phyloP scores from a whole-genome alignment of 30 jellyfish, hydroid and myxozoan genomes.

The Phacellophora camtschatica region DNA sequence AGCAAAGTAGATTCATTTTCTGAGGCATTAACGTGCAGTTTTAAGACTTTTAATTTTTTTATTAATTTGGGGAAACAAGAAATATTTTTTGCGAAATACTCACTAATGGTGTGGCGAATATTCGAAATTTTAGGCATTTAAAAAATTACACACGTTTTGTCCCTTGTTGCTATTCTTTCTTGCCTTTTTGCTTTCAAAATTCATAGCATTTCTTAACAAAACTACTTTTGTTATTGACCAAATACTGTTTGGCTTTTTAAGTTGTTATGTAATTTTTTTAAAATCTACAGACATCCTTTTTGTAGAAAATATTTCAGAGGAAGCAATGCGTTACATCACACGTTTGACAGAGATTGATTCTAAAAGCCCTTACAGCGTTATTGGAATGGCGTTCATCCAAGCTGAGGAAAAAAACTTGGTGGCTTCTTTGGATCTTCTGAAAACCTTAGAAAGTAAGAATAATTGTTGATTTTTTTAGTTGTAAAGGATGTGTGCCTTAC shows the following conservation, averaged over 20 bases:
- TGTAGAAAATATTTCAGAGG: not conserved
- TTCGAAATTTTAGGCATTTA: too few relatives aligned
- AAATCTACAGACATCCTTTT: not conserved
- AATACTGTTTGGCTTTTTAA: not conserved
- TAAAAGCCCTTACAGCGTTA: not conserved
- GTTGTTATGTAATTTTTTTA: not conserved
- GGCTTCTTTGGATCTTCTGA: not conserved
- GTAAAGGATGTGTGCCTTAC: too few relatives aligned
- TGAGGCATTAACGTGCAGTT: too few relatives aligned
- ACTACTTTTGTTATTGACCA: too few relatives aligned
- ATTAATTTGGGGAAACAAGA: not conserved
- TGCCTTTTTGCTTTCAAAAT: not conserved
- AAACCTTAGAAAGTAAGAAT: not conserved
- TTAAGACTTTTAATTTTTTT: too few relatives aligned
- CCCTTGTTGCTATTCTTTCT: not conserved
- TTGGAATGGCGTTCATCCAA: not conserved
- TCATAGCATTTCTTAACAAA: too few relatives aligned
- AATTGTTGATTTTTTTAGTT: too few relatives aligned
- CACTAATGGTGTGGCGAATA: too few relatives aligned
- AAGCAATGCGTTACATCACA: not conserved
- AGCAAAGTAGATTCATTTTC: too few relatives aligned
- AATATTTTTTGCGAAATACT: too few relatives aligned
- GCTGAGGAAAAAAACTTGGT: not conserved
- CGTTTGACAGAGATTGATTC: not conserved
- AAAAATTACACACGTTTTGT: too few relatives aligned